These are phyloP conservation scores for Lithobius niger DNA, from an alignment of 1,140 invertebrate genomes.

Conservation along the genomic window DNA sequence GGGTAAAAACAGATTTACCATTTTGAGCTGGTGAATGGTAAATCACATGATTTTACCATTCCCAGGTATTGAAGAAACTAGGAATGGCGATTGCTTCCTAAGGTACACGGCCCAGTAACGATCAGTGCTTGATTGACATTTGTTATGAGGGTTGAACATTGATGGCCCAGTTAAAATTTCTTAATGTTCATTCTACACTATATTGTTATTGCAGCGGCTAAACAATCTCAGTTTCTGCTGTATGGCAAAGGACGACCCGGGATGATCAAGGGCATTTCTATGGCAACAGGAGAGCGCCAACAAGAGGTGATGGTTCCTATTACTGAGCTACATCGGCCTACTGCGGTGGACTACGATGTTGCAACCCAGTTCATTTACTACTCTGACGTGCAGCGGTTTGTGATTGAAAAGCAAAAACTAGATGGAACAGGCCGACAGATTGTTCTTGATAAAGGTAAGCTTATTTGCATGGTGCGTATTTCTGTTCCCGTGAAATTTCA, in stretches of 20 bases:
- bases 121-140: too few species aligned
- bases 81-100: too few species aligned
- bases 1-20: too few species aligned
- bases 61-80: too few species aligned
- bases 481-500: background rate
- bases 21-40: too few species aligned
- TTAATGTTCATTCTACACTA: too few species aligned
- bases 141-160: too few species aligned
- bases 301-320: constrained; percentile 51
- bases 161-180: too few species aligned
- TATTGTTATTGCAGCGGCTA: constrained; percentile 31
- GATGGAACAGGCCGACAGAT: constrained; percentile 29
- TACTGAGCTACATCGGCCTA: constrained; percentile 43
- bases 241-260: constrained; percentile 46
- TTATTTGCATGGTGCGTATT: background rate
- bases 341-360: constrained; percentile 53
- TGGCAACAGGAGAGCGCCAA: constrained; percentile 17
- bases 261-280: constrained; percentile 39
- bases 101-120: too few species aligned
- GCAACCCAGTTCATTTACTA: constrained; percentile 51
- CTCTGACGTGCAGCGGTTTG: constrained; percentile 43
- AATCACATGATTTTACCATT: too few species aligned
- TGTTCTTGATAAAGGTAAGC: constrained; percentile 28
- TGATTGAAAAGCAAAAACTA: constrained; percentile 35
- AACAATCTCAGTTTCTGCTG: constrained; percentile 42